Conservation (phyloP, 2,797 vertebrate genomes). For the Tokudaia tokunoshimensis region DNA sequence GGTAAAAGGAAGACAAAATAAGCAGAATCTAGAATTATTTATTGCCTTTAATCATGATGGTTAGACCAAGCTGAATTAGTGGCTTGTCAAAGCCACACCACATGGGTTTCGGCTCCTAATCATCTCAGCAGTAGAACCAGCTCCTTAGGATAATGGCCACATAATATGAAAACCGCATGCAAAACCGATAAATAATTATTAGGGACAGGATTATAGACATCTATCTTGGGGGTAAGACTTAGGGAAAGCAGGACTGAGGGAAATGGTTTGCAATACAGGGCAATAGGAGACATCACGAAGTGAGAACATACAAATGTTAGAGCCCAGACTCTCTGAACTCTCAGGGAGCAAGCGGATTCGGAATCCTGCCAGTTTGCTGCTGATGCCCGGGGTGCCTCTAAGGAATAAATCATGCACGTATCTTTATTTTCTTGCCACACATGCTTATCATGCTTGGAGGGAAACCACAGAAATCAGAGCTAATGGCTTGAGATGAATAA, state of each 20-base stretch:
- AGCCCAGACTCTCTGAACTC: not conserved
- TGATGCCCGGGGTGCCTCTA: not conserved
- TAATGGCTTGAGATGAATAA: not conserved
- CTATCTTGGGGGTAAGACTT: not conserved
- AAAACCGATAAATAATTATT: not conserved
- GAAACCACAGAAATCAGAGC: conserved; percentile 37
- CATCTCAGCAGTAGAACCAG: not conserved
- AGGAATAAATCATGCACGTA: not conserved
- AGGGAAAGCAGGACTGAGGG: not conserved
- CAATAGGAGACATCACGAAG: not conserved
- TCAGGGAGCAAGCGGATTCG: not conserved
- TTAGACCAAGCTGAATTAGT: not conserved
- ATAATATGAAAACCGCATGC: not conserved
- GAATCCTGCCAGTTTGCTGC: not conserved
- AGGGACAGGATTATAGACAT: not conserved
- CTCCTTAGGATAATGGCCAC: not conserved
- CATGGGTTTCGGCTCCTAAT: not conserved
- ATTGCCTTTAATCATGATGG: not conserved
- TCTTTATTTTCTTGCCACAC: not conserved
- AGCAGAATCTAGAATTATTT: not conserved
- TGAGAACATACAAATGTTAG: not conserved
- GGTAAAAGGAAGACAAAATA: not conserved
- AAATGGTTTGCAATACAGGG: not conserved
- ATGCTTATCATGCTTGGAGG: not conserved
- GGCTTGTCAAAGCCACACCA: not conserved